Evolutionary conservation across 2,888 invertebrate genomes (phyloP).

Genomic region (Allolobophora icterica): DNA sequence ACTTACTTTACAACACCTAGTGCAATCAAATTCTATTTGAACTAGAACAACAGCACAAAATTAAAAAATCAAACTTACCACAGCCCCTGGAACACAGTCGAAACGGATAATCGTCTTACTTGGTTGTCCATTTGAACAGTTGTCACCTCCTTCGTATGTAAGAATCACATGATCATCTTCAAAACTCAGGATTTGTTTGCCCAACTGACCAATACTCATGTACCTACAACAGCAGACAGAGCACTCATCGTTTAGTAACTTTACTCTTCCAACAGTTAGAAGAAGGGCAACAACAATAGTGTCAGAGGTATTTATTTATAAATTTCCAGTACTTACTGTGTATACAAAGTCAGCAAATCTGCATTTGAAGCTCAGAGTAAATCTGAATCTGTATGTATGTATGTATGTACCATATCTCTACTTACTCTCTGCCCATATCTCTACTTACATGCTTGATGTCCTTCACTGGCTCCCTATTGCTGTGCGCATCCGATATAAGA

Average conservation of each 20-base stretch:
- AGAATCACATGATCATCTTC: background rate
- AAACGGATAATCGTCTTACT: constrained; percentile 26
- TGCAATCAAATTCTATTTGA: background rate
- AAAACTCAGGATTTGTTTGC: background rate
- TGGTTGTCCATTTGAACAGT: background rate
- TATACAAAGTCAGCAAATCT: no score
- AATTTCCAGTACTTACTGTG: no score
- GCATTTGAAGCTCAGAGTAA: no score
- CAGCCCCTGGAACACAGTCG: background rate
- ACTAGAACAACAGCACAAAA: background rate
- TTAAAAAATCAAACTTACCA: background rate
- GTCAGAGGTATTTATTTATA: no score
- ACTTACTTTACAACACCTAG: background rate
- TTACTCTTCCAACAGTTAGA: no score
- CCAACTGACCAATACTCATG: constrained; percentile 26
- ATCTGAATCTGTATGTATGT: no score
- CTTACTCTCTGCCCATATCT: no score
- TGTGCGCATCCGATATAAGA: no score
- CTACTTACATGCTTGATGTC: no score
- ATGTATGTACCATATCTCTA: no score
- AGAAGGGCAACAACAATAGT: no score
- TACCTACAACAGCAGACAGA: background rate
- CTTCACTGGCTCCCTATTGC: no score
- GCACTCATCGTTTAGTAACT: background rate
- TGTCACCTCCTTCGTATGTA: constrained; percentile 29